phyloP scores from a whole-genome alignment of 2,797 vertebrate genomes.

The Microchirus variegatus region DNA sequence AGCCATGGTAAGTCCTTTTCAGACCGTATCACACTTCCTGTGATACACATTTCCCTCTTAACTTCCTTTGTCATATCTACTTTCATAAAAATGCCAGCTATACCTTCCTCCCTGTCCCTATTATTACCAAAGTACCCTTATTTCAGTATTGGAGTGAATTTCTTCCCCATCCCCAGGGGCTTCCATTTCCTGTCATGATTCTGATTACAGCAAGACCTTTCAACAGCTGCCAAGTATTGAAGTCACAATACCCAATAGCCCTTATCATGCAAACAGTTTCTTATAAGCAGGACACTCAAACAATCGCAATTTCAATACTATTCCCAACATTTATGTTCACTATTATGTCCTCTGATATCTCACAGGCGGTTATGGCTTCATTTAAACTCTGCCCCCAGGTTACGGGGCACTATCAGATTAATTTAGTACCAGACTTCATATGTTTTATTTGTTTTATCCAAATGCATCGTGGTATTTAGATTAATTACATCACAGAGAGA shows the following conservation, averaged over 20 bases:
- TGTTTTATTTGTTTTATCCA: background rate
- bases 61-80: too few relatives aligned
- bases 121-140: background rate
- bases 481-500: slow-evolving; percentile 15
- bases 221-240: slow-evolving; percentile 22
- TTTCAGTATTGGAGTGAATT: slow-evolving; percentile 12
- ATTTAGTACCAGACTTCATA: slow-evolving; percentile 2
- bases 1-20: too few relatives aligned
- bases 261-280: slow-evolving; percentile 26
- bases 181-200: slow-evolving; percentile 28
- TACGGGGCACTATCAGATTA: slow-evolving; percentile 16
- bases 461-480: slow-evolving; percentile 5
- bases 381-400: slow-evolving; percentile 38
- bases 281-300: slow-evolving; percentile 32
- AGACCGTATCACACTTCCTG: too few relatives aligned
- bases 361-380: slow-evolving; percentile 32
- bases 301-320: slow-evolving; percentile 26
- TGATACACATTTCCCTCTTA: too few relatives aligned
- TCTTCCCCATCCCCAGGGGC: background rate
- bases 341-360: slow-evolving; percentile 26
- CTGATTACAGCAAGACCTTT: slow-evolving; percentile 14
- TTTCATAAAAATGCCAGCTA: too few relatives aligned
- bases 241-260: slow-evolving; percentile 30
- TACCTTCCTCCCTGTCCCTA: too few relatives aligned
- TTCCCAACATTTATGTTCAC: slow-evolving; percentile 28